These are phyloP conservation scores for Hartigia nigra DNA, from an alignment of 2,888 invertebrate genomes.

Conservation along the genomic window DNA sequence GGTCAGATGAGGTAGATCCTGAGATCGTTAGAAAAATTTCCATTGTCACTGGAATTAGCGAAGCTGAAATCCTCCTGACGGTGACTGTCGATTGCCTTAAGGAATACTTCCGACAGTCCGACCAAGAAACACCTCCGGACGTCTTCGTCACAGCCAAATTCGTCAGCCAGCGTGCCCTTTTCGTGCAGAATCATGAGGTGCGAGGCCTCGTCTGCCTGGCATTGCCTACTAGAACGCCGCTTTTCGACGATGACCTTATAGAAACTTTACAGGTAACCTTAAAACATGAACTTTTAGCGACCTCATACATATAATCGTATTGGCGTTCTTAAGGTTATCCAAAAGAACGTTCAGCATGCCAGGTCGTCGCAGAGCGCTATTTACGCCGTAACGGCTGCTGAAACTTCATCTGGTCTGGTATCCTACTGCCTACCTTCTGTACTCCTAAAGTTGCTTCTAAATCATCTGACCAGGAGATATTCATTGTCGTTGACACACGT, in stretches of 20 bases:
- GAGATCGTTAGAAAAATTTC: constrained; percentile 72
- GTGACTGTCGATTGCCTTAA: constrained; percentile 75
- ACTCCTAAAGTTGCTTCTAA: constrained; percentile 70
- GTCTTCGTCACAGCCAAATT: constrained; percentile 75
- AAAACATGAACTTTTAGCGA: not conserved
- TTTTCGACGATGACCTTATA: constrained; percentile 59
- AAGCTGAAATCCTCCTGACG: constrained; percentile 74
- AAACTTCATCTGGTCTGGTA: constrained; percentile 71
- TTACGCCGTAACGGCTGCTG: constrained; percentile 69
- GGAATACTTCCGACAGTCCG: constrained; percentile 72
- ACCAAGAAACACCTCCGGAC: constrained; percentile 69
- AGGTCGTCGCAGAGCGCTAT: constrained; percentile 68
- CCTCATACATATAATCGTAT: not conserved
- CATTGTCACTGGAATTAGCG: constrained; percentile 71
- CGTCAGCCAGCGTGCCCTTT: constrained; percentile 71
- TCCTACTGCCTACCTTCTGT: constrained; percentile 74
- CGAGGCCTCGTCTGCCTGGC: constrained; percentile 76
- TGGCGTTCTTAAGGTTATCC: constrained; percentile 55
- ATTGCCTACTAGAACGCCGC: constrained; percentile 68
- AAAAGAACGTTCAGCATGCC: constrained; percentile 63
- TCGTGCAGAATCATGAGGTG: constrained; percentile 65
- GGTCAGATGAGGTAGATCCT: constrained; percentile 75
- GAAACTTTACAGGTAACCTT: constrained; percentile 58
- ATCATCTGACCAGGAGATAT: constrained; percentile 75
- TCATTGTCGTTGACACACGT: constrained; percentile 73